A percentile compares a stretch with the other conserved stretches of the same genome.
These are phyloP conservation scores for Tautogolabrus adspersus DNA, from an alignment of 2,113 vertebrate species.

Conservation along the genomic window DNA sequence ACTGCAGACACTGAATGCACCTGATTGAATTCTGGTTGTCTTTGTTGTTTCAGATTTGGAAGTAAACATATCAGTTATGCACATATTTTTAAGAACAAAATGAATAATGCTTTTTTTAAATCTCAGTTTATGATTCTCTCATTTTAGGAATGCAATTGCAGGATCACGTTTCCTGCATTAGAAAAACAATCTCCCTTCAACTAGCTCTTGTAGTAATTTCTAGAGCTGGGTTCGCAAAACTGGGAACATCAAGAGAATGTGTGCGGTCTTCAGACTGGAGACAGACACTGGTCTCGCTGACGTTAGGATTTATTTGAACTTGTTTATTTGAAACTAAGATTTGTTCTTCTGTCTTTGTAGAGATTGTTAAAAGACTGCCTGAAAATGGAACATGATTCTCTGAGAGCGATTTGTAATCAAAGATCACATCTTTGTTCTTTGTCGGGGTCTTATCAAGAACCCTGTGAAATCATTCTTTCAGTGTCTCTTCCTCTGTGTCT, in stretches of 20 bases:
- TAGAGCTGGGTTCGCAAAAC: slow-evolving; percentile 1
- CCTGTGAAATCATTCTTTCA: slow-evolving; percentile 27
- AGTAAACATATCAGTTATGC: neutral
- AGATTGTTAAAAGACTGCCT: slow-evolving; percentile 45
- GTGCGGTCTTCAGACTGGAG: slow-evolving; percentile 14
- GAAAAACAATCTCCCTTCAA: neutral
- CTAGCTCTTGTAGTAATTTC: neutral
- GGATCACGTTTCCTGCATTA: neutral
- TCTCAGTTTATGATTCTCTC: neutral
- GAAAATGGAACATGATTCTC: slow-evolving; percentile 41
- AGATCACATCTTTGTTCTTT: slow-evolving; percentile 47
- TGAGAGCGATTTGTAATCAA: slow-evolving; percentile 58
- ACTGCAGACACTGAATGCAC: slow-evolving; percentile 28
- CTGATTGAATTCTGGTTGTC: slow-evolving; percentile 19
- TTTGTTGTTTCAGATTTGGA: neutral
- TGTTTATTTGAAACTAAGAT: slow-evolving; percentile 43
- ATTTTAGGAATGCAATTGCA: neutral
- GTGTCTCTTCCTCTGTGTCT: slow-evolving; percentile 21
- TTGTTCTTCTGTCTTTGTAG: slow-evolving; percentile 55
- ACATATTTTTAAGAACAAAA: neutral
- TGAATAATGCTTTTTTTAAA: neutral
- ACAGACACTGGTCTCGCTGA: slow-evolving; percentile 26
- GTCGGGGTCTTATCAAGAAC: slow-evolving; percentile 43
- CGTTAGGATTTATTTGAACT: slow-evolving; percentile 41
- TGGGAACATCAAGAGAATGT: slow-evolving; percentile 25